phyloP scores from a whole-genome alignment of 2,113 vertebrate genomes.

The Ramphastos sulfuratus region DNA sequence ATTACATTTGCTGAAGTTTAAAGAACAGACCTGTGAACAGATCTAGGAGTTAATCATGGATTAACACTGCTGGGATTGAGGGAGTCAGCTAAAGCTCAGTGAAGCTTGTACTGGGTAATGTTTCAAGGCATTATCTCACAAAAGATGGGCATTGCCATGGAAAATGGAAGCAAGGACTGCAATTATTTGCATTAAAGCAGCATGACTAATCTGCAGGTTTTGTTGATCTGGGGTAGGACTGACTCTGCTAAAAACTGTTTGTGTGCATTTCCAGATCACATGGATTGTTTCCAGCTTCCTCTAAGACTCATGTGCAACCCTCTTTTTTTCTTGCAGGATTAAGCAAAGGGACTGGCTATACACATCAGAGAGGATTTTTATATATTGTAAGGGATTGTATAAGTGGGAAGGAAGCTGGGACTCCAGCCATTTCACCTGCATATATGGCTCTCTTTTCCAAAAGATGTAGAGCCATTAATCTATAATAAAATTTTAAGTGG shows the following conservation, averaged over 20 bases:
- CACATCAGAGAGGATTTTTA: background rate
- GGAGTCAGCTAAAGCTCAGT: background rate
- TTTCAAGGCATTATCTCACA: constrained; percentile 52
- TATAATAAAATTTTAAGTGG: background rate
- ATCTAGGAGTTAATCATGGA: constrained; percentile 50
- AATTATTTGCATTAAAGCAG: constrained; percentile 50
- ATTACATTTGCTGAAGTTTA: constrained; percentile 46
- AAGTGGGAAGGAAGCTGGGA: background rate
- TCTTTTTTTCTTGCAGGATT: background rate
- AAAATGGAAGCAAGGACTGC: constrained; percentile 32
- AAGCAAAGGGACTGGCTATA: background rate
- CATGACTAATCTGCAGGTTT: constrained; percentile 44
- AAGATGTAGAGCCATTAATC: background rate
- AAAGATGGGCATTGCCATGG: constrained; percentile 28
- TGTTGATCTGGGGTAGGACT: background rate
- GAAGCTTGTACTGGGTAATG: background rate
- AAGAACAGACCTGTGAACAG: constrained; percentile 26
- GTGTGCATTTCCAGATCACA: background rate
- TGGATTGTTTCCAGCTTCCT: background rate
- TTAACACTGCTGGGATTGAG: constrained; percentile 44
- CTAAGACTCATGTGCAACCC: background rate
- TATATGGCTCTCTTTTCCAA: background rate
- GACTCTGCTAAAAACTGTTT: background rate
- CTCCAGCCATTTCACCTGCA: background rate
- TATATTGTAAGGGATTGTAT: background rate